Percentiles rank a stretch among this genome's conserved stretches.
These are phyloP conservation scores for Catonia carolina DNA, from an alignment of 2,888 invertebrate genomes.

Conservation along the genomic window DNA sequence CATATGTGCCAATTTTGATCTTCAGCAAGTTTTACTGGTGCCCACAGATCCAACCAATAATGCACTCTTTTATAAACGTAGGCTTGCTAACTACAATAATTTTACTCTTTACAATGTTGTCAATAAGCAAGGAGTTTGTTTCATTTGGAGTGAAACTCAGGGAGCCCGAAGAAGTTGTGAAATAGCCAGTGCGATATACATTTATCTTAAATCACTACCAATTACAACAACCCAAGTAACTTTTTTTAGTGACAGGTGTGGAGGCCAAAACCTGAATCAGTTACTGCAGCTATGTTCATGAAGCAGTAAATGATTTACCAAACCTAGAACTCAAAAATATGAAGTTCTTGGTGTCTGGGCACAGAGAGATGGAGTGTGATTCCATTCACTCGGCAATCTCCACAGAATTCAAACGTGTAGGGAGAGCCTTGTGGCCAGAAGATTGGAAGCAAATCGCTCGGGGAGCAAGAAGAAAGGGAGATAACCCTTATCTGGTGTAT, in stretches of 20 bases:
- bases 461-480: conserved; percentile 26
- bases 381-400: conserved; percentile 30
- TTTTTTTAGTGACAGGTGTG: conserved; percentile 35
- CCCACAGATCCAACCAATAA: conserved; percentile 17
- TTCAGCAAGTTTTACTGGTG: conserved; percentile 18
- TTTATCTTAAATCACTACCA: conserved; percentile 30
- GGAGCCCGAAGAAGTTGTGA: conserved; percentile 30
- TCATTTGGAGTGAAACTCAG: conserved; percentile 33
- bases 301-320: conserved; percentile 30
- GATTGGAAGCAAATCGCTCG: conserved; percentile 31
- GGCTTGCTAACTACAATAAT: conserved; percentile 18
- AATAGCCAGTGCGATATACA: conserved; percentile 5
- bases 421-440: conserved; percentile 27
- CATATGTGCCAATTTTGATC: conserved; percentile 15
- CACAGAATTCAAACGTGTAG: conserved; percentile 26
- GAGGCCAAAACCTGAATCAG: conserved; percentile 36
- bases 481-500: conserved; percentile 23
- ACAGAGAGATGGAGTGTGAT: conserved; percentile 28
- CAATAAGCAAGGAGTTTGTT: conserved; percentile 25
- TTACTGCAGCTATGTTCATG: no score
- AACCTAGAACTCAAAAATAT: conserved; percentile 31
- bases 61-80: conserved; percentile 19
- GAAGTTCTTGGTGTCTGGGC: conserved; percentile 31
- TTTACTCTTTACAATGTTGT: conserved; percentile 15
- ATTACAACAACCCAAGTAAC: conserved; percentile 25